Percentiles rank a stretch among this genome's conserved stretches.
These are phyloP conservation scores for Acanthurus leucopareius DNA, from an alignment of 2,797 vertebrate genomes.

Conservation along the genomic window DNA sequence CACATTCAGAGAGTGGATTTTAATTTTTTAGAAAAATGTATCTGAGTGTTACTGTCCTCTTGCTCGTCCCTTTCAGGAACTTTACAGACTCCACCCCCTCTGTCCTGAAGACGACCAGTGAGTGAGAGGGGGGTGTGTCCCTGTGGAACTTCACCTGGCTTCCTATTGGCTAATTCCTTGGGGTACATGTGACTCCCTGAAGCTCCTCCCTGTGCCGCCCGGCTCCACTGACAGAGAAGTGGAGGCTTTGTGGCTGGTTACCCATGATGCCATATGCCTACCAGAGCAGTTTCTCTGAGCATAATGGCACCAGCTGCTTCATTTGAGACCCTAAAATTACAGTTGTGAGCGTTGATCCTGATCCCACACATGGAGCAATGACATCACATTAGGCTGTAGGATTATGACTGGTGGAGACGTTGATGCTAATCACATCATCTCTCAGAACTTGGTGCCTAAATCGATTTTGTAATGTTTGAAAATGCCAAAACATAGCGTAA, in stretches of 20 bases:
- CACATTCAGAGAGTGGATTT: not conserved
- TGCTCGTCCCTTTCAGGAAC: constrained; percentile 58
- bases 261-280: constrained; percentile 31
- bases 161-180: constrained; percentile 43
- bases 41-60: constrained; percentile 20
- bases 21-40: not conserved
- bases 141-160: constrained; percentile 23
- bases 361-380: constrained; percentile 45
- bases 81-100: constrained; percentile 80
- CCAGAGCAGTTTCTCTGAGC: constrained; percentile 22
- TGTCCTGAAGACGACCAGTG: constrained; percentile 74
- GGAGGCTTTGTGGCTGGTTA: constrained; percentile 30
- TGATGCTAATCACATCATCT: constrained; percentile 30
- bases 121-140: constrained; percentile 65
- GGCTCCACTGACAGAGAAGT: constrained; percentile 46
- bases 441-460: constrained; percentile 61
- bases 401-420: constrained; percentile 23
- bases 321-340: constrained; percentile 26
- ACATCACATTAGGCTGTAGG: constrained; percentile 18
- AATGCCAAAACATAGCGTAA: constrained; percentile 15
- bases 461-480: constrained; percentile 52
- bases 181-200: constrained; percentile 18
- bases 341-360: constrained; percentile 12
- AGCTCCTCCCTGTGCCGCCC: constrained; percentile 18
- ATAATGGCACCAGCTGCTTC: constrained; percentile 15